phyloP scores from a whole-genome alignment of 2,113 vertebrate species.

The Zootoca vivipara region DNA sequence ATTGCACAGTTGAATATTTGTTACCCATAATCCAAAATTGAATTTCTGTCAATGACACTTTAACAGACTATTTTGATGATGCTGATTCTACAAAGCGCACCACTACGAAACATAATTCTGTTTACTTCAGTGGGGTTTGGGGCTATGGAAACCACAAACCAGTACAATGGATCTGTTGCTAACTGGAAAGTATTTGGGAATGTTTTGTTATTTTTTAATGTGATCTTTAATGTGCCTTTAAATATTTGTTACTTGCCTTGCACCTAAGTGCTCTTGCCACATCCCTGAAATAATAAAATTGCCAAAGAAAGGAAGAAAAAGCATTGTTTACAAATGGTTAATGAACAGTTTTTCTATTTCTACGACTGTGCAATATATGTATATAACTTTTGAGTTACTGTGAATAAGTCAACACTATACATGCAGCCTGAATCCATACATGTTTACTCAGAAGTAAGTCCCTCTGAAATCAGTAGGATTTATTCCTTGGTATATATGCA shows the following conservation, averaged over 20 bases:
- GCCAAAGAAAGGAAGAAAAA: slow-evolving; percentile 68
- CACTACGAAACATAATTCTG: background rate
- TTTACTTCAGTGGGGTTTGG: background rate
- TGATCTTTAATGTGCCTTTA: slow-evolving; percentile 51
- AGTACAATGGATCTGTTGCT: slow-evolving; percentile 37
- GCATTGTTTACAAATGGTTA: slow-evolving; percentile 76
- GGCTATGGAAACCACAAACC: background rate
- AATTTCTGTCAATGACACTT: slow-evolving; percentile 28
- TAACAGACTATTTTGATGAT: slow-evolving; percentile 9
- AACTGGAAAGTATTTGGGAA: slow-evolving; percentile 39
- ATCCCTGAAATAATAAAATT: slow-evolving; percentile 60
- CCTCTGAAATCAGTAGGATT: background rate
- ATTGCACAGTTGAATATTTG: slow-evolving; percentile 18
- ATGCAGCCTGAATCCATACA: slow-evolving; percentile 24
- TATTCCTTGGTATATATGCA: background rate
- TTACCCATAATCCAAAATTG: slow-evolving; percentile 33
- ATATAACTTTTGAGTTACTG: slow-evolving; percentile 77
- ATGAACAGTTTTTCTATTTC: slow-evolving; percentile 80
- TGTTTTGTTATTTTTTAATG: background rate
- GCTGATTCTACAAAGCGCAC: background rate
- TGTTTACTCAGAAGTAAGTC: background rate
- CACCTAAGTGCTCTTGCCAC: slow-evolving; percentile 78
- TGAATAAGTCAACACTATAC: slow-evolving; percentile 76
- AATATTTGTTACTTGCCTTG: slow-evolving; percentile 75
- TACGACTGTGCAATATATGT: slow-evolving; percentile 88